A percentile compares a stretch with the other conserved stretches of the same genome.
These are phyloP conservation scores for Mastomys natalensis DNA, from an alignment of 2,113 vertebrate genomes.

Conservation along the genomic window DNA sequence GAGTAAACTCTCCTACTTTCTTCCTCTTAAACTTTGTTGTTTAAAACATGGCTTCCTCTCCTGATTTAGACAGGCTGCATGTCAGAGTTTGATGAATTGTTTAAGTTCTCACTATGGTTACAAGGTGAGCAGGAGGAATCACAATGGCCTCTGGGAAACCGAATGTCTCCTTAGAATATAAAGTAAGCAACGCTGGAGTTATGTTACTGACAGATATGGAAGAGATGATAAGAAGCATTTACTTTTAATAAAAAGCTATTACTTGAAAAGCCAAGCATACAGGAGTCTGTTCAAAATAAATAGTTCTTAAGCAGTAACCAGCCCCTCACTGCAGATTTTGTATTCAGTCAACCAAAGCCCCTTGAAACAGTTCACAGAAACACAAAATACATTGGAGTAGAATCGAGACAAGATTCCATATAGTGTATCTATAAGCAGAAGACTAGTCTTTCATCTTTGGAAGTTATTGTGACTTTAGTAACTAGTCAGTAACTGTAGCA, in stretches of 20 bases:
- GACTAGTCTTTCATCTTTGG: not conserved
- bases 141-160: not conserved
- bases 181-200: not conserved
- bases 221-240: slow-evolving; percentile 1
- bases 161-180: slow-evolving; percentile 36
- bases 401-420: not conserved
- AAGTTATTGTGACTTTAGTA: not conserved
- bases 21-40: slow-evolving; percentile 28
- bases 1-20: not conserved
- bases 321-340: not conserved
- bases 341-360: not conserved
- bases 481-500: not conserved
- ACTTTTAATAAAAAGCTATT: slow-evolving; percentile 40
- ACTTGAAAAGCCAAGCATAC: not conserved
- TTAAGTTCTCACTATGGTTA: slow-evolving; percentile 21
- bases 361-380: slow-evolving; percentile 11
- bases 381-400: not conserved
- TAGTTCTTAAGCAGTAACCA: not conserved
- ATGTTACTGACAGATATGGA: not conserved
- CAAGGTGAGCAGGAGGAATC: not conserved
- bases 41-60: not conserved
- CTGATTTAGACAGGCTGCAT: not conserved
- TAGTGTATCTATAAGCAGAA: not conserved
- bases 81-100: slow-evolving; percentile 27
- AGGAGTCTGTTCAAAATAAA: not conserved